phyloP scores from a whole-genome alignment of 2,797 vertebrate species.

The Myotis planiceps region DNA sequence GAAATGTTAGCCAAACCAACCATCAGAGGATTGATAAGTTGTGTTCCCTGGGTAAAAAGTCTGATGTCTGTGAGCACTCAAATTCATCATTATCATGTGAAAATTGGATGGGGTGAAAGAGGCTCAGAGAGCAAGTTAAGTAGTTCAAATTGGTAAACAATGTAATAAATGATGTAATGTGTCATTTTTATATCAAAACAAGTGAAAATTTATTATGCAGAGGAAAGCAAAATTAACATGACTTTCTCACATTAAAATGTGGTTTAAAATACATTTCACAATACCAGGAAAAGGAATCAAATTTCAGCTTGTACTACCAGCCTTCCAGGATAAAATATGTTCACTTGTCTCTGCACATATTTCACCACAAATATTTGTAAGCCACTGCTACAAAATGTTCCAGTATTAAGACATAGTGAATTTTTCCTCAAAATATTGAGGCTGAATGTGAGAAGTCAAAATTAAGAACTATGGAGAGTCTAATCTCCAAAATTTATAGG shows the following conservation, averaged over 20 bases:
- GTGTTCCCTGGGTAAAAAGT: background rate
- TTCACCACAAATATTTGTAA: constrained; percentile 28
- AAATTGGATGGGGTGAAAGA: background rate
- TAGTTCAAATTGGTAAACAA: too few relatives aligned
- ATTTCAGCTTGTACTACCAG: background rate
- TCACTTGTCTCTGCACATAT: constrained; percentile 6
- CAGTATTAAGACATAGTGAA: background rate
- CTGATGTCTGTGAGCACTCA: background rate
- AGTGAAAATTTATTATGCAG: background rate
- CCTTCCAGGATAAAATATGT: background rate
- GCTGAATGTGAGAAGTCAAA: background rate
- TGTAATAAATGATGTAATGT: background rate
- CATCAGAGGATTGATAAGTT: background rate
- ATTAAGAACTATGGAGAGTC: background rate
- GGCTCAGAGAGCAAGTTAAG: background rate
- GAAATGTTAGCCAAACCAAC: background rate
- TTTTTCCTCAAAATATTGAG: constrained; percentile 1
- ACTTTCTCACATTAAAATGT: background rate
- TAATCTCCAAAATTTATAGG: background rate
- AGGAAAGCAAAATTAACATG: background rate
- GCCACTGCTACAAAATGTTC: background rate
- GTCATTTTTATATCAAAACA: constrained; percentile 4
- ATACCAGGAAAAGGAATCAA: background rate
- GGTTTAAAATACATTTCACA: background rate
- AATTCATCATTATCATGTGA: background rate